Conservation (phyloP, 2,888 invertebrate species). For the Leucoma salicis region DNA sequence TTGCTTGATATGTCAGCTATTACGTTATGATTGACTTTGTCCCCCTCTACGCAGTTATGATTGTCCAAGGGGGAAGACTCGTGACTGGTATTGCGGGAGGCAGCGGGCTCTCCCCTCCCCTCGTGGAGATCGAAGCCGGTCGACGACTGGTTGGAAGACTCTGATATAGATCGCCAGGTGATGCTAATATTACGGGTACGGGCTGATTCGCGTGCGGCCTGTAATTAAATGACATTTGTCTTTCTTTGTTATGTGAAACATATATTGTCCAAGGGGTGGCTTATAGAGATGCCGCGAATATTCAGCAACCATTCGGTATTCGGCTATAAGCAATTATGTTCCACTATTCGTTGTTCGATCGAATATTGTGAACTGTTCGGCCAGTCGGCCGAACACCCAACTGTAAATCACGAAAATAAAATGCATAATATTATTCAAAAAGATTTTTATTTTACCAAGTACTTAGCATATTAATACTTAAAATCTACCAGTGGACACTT, state of each 20-base stretch:
- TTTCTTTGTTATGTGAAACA: not conserved
- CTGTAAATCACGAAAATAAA: too few species aligned
- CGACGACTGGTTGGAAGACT: slow-evolving; percentile 74
- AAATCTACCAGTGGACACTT: too few species aligned
- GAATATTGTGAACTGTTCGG: too few species aligned
- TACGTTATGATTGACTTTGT: slow-evolving; percentile 43
- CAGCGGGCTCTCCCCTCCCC: slow-evolving; percentile 36
- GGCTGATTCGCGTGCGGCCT: slow-evolving; percentile 59
- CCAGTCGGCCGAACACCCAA: too few species aligned
- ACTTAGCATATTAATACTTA: too few species aligned
- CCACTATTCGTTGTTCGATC: too few species aligned
- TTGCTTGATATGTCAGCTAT: slow-evolving; percentile 31
- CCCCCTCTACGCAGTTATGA: slow-evolving; percentile 42
- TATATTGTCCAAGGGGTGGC: too few species aligned
- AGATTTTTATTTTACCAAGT: too few species aligned
- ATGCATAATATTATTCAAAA: too few species aligned
- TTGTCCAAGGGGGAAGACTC: slow-evolving; percentile 46
- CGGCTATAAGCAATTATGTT: too few species aligned
- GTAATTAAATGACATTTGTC: slow-evolving; percentile 2
- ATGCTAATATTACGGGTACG: slow-evolving; percentile 71
- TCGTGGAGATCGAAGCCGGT: slow-evolving; percentile 60
- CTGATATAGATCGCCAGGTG: slow-evolving; percentile 76
- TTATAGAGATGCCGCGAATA: too few species aligned
- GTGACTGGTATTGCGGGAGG: slow-evolving; percentile 34
- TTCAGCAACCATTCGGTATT: too few species aligned